Percentiles rank a stretch among this genome's conserved stretches.
Conservation (phyloP, 1,140 invertebrate genomes). For the Atta texana region DNA sequence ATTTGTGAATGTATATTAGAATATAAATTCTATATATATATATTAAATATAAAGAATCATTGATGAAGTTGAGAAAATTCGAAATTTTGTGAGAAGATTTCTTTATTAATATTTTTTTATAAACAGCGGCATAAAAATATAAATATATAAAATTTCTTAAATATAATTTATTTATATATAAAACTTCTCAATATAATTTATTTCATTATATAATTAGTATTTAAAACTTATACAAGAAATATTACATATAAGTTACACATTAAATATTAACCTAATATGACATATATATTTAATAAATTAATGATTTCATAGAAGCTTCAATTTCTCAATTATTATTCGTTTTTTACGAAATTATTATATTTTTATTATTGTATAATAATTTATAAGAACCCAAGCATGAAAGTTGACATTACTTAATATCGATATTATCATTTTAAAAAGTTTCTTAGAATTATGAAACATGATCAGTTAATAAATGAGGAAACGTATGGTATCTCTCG, state of each 20-base stretch:
- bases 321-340: not conserved
- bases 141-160: too few species aligned
- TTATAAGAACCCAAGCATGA: not conserved
- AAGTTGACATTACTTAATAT: not conserved
- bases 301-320: not conserved
- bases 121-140: not conserved
- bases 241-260: not conserved
- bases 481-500: not conserved
- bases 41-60: not conserved
- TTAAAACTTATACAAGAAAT: not conserved
- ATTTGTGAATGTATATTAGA: not conserved
- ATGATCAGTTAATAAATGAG: not conserved
- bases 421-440: not conserved
- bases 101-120: not conserved
- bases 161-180: too few species aligned
- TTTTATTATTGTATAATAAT: not conserved
- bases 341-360: not conserved
- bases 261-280: not conserved
- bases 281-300: not conserved
- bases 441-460: not conserved
- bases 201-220: constrained; percentile 1
- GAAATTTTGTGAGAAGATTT: not conserved
- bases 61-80: not conserved
- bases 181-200: not conserved
- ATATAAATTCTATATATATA: not conserved